phyloP scores from a whole-genome alignment of 37 sponge, comb jelly and placozoan genomes.

The Beroe ovata region DNA sequence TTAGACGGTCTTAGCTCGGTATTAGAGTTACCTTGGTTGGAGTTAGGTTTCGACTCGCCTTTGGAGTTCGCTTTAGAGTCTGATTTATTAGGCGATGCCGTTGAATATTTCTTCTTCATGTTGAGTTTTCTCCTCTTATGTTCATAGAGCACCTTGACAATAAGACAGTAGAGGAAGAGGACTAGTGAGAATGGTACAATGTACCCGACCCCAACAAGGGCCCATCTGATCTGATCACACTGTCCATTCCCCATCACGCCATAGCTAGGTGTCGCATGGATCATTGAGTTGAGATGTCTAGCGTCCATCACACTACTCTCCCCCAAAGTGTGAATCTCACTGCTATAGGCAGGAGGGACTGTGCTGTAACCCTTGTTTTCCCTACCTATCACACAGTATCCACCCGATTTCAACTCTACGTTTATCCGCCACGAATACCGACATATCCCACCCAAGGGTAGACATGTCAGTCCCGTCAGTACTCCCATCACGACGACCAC shows the following conservation, averaged over 20 bases:
- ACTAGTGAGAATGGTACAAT: not conserved
- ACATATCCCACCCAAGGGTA: slow-evolving; percentile 16
- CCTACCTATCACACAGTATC: not conserved
- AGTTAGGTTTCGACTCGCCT: not conserved
- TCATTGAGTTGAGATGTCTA: not conserved
- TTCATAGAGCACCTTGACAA: not conserved
- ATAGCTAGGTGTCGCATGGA: not conserved
- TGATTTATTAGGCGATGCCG: not conserved
- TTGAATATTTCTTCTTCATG: not conserved
- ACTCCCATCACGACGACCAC: slow-evolving; percentile 20
- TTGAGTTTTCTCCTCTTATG: not conserved
- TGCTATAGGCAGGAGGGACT: not conserved
- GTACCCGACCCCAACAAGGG: not conserved
- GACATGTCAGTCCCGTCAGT: not conserved
- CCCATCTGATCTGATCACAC: not conserved
- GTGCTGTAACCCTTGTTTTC: not conserved
- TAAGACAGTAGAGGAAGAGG: not conserved
- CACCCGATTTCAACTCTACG: not conserved
- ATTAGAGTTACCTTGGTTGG: not conserved
- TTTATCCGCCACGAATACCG: not conserved
- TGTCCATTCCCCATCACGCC: not conserved
- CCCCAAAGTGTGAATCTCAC: not conserved
- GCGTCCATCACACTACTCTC: not conserved
- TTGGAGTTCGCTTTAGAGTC: not conserved
- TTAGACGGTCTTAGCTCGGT: not conserved